Evolutionary conservation across 2,888 invertebrate genomes (phyloP), one percentile per base, ranked within the genome.

Genomic region (Aplocera efformata): DNA sequence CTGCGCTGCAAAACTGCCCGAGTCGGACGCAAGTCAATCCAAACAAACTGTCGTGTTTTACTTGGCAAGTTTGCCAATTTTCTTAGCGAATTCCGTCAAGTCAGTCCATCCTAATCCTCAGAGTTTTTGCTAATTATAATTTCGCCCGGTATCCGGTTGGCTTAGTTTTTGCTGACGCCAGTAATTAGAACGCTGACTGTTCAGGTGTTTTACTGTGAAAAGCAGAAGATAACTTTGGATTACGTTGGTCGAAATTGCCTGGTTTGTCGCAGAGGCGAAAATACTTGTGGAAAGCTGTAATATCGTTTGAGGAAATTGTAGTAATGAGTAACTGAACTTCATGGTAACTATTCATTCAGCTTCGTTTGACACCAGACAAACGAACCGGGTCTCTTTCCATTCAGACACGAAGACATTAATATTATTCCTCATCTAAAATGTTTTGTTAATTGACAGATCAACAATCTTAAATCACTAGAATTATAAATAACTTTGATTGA

Each of bases 51-150:
- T 27, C 30, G 33, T 36, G 20, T 29, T 13, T 30, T 29, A 42
- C 40, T 52, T 46, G 43, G 48, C 42, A 52, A 55, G 50, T 55
- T 50, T 51, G 42, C 48, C 46, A 46, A 49, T 49, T 48, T 46
- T 55, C 55, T 55, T 52, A 47, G 40, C 46, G 30, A 38, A 55
- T 55, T 48, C 42, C 54, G 48, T 40, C 31, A 35, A 51, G 34
- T 55, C 54, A 55, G 51, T 45, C 37, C 40, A 37, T 50, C 48
- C 48, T 50, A 52, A 55, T 55, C 55, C 50, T 41, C 29, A 38
- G 49, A 52, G 50, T 55, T 55, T 55, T 55, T 55, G 52, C 50
- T 55, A 55, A 55, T 55, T 55, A 55, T 52, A 50, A 55, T 55
- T 52, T 52, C 50, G 34, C 13, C 13, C 13, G 13, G 13, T 17